Evolutionary conservation across 2,888 invertebrate species (phyloP).

Genomic region (Periphyllus acericola): DNA sequence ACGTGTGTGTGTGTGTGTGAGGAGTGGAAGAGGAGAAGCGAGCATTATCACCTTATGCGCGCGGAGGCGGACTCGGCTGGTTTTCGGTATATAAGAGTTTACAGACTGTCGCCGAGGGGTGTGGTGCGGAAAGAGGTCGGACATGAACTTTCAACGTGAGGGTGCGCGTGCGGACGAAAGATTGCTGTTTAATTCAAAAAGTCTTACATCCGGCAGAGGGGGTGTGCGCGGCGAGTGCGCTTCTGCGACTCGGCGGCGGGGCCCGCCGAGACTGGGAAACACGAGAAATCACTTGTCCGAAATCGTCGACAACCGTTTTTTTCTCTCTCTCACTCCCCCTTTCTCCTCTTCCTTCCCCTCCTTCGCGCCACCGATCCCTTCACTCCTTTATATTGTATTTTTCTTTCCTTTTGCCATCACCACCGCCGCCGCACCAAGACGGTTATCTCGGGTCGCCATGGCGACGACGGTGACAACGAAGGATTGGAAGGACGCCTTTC

Average conservation of each 20-base stretch:
- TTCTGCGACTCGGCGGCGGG: background rate
- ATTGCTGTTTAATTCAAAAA: constrained; percentile 47
- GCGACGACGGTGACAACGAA: background rate
- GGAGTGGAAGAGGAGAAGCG: background rate
- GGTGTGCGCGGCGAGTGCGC: background rate
- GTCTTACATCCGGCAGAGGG: constrained; percentile 10
- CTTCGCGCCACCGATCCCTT: background rate
- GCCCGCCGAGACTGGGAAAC: constrained; percentile 9
- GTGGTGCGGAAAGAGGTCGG: background rate
- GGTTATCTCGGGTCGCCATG: constrained; percentile 26
- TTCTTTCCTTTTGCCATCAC: background rate
- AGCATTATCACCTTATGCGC: background rate
- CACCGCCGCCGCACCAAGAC: background rate
- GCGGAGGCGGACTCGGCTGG: background rate
- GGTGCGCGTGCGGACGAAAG: constrained; percentile 13
- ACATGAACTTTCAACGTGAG: background rate
- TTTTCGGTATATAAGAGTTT: background rate
- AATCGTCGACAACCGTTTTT: constrained; percentile 56
- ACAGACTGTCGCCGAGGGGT: background rate
- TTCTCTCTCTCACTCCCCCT: background rate
- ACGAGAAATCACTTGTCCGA: constrained; percentile 61
- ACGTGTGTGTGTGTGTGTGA: no score
- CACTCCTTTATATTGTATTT: background rate
- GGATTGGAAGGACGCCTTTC: background rate
- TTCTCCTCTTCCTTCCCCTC: background rate